Evolutionary conservation across 2,888 invertebrate genomes (phyloP), one percentile per base, ranked within the genome.

Genomic region (Pemphredon lugubris): DNA sequence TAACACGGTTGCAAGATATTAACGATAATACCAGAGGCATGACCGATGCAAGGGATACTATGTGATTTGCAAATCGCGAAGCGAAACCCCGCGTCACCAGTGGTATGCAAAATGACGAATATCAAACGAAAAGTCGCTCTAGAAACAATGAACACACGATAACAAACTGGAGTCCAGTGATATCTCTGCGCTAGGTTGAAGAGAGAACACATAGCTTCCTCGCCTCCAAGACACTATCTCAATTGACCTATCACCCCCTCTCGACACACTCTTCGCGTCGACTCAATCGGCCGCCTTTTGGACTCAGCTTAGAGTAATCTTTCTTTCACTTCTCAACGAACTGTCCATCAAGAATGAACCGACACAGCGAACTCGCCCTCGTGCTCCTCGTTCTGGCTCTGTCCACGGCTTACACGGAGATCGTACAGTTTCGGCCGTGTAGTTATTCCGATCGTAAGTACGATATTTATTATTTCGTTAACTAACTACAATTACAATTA

Each of bases 221-320:
- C 58, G 57, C 59, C 13, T 37, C 48, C 58, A 39, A 76, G 67
- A 73, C 53, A 61, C 79, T 80, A 82, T 82, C 81, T 84, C 84
- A 86, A 87, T 87, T 88, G 87, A 88, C 87, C 87, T 87, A 82
- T 84, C 85, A 77, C 84, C 84, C 84, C 83, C 75, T 72, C 63
- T 76, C 67, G 86, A 77, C 84, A 83, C 84, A 83, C 75, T 72
- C 63, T 76, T 68, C 7, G 21, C 48, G 75, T 65, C 64, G 40
- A 44, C 53, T 51, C 55, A 37, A 20, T 81, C 83, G 81, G 84
- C 78, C 60, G 71, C 47, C 71, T 77, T 61, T 50, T 73, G 23
- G 55, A 71, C 58, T 57, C 73, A 77, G 67, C 63, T 64, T 71
- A 70, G 74, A 65, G 55, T 69, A 63, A 71, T 63, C 74, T 78